Conservation (phyloP, 2,113 vertebrate genomes). For the Thinocorus orbignyianus region DNA sequence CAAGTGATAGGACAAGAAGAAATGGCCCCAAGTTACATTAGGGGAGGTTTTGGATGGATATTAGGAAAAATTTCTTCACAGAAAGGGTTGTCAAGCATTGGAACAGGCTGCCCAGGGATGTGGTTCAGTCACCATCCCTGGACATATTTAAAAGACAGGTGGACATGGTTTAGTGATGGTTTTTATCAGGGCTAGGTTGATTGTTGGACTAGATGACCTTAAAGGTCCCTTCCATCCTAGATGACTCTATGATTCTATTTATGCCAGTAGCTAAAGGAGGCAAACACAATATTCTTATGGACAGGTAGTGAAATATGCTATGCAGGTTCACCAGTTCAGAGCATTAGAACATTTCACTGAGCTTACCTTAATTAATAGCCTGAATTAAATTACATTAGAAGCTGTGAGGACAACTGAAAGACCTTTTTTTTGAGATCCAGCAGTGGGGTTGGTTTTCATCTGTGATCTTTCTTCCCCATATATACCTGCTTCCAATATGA, state of each 20-base stretch:
- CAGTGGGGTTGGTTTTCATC: background rate
- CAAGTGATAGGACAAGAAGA: background rate
- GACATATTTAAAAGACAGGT: background rate
- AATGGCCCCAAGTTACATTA: background rate
- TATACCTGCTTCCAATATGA: background rate
- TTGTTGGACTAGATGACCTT: background rate
- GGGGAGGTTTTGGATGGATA: background rate
- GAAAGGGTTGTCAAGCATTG: background rate
- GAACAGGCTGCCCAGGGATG: background rate
- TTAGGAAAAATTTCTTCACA: background rate
- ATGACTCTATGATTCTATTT: background rate
- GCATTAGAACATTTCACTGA: background rate
- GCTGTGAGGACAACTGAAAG: rapidly evolving
- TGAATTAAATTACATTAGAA: background rate
- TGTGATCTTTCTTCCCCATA: background rate
- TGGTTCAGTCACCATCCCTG: background rate
- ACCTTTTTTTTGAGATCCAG: background rate
- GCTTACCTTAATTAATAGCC: background rate
- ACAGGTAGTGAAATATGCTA: background rate
- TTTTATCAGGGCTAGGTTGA: background rate
- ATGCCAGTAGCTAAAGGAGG: background rate
- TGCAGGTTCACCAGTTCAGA: background rate
- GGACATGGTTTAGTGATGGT: background rate
- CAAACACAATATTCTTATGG: background rate
- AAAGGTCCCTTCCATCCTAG: background rate